These are phyloP conservation scores for Drosophila takahashii DNA, from an alignment of 1,140 invertebrate genomes.

Conservation along the genomic window DNA sequence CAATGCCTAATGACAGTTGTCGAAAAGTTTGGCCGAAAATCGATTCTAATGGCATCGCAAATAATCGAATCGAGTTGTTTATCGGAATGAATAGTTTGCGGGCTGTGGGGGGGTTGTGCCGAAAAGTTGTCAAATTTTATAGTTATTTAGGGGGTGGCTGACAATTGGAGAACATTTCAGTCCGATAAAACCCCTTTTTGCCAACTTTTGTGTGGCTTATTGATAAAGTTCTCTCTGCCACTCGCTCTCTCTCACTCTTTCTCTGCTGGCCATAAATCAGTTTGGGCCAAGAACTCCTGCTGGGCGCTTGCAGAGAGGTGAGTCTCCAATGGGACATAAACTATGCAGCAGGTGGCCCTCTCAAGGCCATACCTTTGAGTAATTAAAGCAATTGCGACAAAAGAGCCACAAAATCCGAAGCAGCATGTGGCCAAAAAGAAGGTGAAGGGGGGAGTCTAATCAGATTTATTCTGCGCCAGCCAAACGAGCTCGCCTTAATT, in stretches of 20 bases:
- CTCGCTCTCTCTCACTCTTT: neutral
- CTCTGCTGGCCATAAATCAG: constrained; percentile 49
- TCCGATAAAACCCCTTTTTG: constrained; percentile 31
- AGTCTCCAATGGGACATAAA: constrained; percentile 39
- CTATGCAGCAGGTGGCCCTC: constrained; percentile 69
- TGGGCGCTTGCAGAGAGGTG: constrained; percentile 28
- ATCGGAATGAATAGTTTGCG: constrained; percentile 43
- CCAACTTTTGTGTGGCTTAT: constrained; percentile 57
- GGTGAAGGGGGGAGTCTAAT: constrained; percentile 20
- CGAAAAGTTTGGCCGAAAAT: constrained; percentile 71
- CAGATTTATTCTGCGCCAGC: constrained; percentile 64
- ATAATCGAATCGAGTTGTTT: constrained; percentile 77
- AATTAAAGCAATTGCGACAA: constrained; percentile 74
- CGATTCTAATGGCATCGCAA: constrained; percentile 80
- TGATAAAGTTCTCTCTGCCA: constrained; percentile 57
- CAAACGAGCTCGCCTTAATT: constrained; percentile 61
- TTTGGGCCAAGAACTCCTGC: constrained; percentile 30
- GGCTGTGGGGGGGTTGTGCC: neutral
- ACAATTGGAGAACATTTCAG: constrained; percentile 41
- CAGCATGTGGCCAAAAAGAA: constrained; percentile 24
- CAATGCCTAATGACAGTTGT: constrained; percentile 80
- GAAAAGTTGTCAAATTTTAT: constrained; percentile 73
- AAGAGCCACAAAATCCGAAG: constrained; percentile 48
- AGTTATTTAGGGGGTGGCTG: constrained; percentile 54
- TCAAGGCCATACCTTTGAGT: constrained; percentile 47